Percentiles rank a stretch among this genome's conserved stretches.
Evolutionary conservation across 2,888 invertebrate species (phyloP).

Genomic region (Pachycephus smyrnensis): DNA sequence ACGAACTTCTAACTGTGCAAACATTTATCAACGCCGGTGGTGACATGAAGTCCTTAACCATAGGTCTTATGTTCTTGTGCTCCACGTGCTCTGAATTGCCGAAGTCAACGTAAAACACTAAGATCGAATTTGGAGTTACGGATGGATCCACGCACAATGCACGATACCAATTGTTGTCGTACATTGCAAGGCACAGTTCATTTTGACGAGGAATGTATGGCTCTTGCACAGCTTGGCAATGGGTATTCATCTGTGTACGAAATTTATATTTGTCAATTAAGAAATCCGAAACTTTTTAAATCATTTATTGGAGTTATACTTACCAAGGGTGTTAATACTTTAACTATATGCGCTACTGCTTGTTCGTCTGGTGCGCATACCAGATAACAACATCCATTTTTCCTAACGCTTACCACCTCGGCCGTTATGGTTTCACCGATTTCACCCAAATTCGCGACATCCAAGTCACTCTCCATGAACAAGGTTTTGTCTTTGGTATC

Average conservation of each 20-base stretch:
- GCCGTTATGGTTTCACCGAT: constrained; percentile 38
- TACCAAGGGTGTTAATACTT: constrained; percentile 33
- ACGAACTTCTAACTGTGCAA: constrained; percentile 50
- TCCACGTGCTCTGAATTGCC: constrained; percentile 52
- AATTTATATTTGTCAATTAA: background rate
- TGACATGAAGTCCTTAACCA: constrained; percentile 56
- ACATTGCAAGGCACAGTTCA: constrained; percentile 60
- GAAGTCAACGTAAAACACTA: constrained; percentile 57
- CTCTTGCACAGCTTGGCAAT: constrained; percentile 39
- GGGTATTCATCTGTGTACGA: constrained; percentile 44
- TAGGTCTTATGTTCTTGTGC: constrained; percentile 53
- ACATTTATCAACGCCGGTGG: constrained; percentile 40
- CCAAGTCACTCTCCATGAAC: constrained; percentile 37
- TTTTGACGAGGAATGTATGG: constrained; percentile 56
- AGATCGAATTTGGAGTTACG: constrained; percentile 30
- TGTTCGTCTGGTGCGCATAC: constrained; percentile 41
- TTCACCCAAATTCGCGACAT: constrained; percentile 40
- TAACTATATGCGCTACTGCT: constrained; percentile 39
- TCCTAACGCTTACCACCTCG: constrained; percentile 23
- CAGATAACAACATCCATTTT: constrained; percentile 28
- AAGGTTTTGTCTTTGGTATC: constrained; percentile 6
- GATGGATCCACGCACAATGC: constrained; percentile 45
- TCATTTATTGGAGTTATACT: background rate
- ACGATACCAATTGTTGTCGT: constrained; percentile 53
- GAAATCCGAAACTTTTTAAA: background rate